These are phyloP conservation scores for Chelonia mydas DNA, from an alignment of 2,797 vertebrate genomes.

Conservation along the genomic window DNA sequence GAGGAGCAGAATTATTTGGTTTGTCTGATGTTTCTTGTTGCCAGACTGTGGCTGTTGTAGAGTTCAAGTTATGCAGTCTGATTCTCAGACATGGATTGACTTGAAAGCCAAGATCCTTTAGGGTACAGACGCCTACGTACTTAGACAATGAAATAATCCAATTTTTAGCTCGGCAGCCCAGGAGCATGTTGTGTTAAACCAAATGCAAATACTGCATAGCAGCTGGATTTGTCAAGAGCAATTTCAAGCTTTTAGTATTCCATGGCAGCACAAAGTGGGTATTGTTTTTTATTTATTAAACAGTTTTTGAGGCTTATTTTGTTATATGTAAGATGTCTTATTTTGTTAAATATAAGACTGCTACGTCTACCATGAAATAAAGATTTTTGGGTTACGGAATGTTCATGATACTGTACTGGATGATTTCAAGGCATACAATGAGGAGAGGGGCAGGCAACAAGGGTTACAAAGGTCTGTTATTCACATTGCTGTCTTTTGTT, in stretches of 20 bases:
- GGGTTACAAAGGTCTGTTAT: not conserved
- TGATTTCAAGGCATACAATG: not conserved
- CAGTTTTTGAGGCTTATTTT: slow-evolving; percentile 32
- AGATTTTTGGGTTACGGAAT: slow-evolving; percentile 20
- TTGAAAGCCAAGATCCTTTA: not conserved
- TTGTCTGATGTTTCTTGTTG: not conserved
- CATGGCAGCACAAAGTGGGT: not conserved
- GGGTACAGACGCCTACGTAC: not conserved
- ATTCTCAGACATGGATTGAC: slow-evolving; percentile 26
- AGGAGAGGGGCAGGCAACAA: not conserved
- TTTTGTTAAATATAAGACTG: not conserved
- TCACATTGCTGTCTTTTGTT: accelerated
- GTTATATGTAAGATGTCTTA: not conserved
- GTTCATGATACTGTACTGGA: not conserved
- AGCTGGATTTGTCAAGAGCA: slow-evolving; percentile 39
- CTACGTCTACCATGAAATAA: not conserved
- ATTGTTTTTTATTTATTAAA: slow-evolving; percentile 4
- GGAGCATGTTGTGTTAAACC: not conserved
- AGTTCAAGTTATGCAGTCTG: not conserved
- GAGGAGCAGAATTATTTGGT: not conserved
- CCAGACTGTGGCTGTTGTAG: not conserved
- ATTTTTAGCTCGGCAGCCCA: not conserved
- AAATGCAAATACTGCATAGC: slow-evolving; percentile 38
- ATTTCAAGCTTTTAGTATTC: slow-evolving; percentile 41
- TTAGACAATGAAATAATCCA: slow-evolving; percentile 54